Conservation (phyloP, 2,113 vertebrate genomes). For the Sylvia atricapilla region DNA sequence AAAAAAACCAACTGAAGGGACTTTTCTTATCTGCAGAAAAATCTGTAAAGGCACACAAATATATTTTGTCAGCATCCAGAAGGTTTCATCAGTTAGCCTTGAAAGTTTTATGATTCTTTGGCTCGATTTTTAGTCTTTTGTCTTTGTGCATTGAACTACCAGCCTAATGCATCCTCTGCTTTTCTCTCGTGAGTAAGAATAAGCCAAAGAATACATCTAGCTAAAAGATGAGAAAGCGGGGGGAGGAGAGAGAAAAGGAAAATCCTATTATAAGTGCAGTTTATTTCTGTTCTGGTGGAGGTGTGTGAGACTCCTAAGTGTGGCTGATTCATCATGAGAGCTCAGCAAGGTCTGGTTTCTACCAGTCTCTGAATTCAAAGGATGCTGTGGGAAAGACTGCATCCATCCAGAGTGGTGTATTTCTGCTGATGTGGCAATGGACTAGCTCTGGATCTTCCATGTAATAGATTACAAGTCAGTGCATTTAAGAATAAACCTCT, state of each 20-base stretch:
- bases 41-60: neutral
- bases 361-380: neutral
- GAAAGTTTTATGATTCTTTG: neutral
- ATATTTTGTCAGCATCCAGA: neutral
- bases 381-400: neutral
- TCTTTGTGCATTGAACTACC: neutral
- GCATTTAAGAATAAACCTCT: neutral
- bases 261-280: neutral
- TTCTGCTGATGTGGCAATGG: neutral
- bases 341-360: neutral
- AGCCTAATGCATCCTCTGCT: neutral
- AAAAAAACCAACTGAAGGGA: neutral
- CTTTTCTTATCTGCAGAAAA: neutral
- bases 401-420: neutral
- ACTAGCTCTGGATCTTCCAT: neutral
- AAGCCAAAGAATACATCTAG: neutral
- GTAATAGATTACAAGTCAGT: neutral
- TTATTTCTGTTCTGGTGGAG: neutral
- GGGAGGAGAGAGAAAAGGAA: neutral
- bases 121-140: neutral
- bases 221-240: neutral
- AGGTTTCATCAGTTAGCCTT: neutral
- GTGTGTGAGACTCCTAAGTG: neutral
- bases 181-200: neutral
- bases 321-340: neutral